Percentiles rank a stretch among this genome's conserved stretches.
Evolutionary conservation across 2,113 vertebrate genomes (phyloP).

Genomic region (Platysteira castanea): DNA sequence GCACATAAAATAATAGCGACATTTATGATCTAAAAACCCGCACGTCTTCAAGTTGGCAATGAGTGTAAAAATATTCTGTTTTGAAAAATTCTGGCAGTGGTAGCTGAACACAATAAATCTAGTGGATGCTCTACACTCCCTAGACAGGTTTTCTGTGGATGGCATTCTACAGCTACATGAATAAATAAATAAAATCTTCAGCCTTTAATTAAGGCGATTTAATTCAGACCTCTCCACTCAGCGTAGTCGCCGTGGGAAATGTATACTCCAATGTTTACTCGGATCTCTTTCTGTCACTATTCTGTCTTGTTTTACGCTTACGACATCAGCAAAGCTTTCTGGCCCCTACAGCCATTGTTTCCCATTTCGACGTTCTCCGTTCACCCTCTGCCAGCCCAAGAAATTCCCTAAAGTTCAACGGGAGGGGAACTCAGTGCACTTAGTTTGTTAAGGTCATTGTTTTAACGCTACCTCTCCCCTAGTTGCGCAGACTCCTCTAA

Average conservation of each 20-base stretch:
- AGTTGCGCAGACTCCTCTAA: not conserved
- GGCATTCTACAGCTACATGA: not conserved
- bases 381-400: not conserved
- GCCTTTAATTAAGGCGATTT: not conserved
- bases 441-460: not conserved
- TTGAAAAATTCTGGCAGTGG: not conserved
- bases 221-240: not conserved
- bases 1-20: not conserved
- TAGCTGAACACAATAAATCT: not conserved
- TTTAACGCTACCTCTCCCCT: not conserved
- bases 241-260: not conserved
- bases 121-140: not conserved
- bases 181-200: conserved; percentile 3
- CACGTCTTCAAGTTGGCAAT: not conserved
- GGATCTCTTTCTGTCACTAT: conserved; percentile 6
- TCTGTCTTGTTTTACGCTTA: not conserved
- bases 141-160: not conserved
- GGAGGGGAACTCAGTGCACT: not conserved
- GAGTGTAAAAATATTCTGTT: not conserved
- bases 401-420: not conserved
- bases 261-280: not conserved
- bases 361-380: not conserved
- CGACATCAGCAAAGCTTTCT: not conserved
- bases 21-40: not conserved
- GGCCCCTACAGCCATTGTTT: not conserved